phyloP scores from a whole-genome alignment of 2,113 vertebrate species.

The Zapornia atra region DNA sequence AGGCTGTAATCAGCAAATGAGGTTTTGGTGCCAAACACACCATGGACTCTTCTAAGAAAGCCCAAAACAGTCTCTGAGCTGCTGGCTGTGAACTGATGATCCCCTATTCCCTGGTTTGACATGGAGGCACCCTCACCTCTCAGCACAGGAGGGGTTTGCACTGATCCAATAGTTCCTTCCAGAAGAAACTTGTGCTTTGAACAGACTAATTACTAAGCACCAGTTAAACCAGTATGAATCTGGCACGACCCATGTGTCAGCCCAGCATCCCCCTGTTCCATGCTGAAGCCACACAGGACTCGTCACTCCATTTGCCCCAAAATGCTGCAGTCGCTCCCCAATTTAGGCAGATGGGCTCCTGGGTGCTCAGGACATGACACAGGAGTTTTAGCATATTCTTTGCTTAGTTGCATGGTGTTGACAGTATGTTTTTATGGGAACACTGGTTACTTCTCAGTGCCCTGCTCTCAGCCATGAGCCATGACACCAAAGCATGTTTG shows the following conservation, averaged over 20 bases:
- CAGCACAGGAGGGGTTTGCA: not conserved
- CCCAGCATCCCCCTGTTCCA: not conserved
- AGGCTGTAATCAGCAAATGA: not conserved
- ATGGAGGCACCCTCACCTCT: not conserved
- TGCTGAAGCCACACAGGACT: accelerated
- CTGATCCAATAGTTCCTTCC: not conserved
- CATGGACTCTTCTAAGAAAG: not conserved
- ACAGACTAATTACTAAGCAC: not conserved
- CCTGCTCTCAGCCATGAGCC: not conserved
- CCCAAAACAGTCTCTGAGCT: not conserved
- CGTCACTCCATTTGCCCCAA: accelerated
- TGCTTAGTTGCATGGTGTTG: not conserved
- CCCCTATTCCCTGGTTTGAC: not conserved
- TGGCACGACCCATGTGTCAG: not conserved
- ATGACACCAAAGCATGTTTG: accelerated
- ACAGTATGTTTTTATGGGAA: not conserved
- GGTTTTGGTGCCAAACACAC: not conserved
- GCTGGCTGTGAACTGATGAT: not conserved
- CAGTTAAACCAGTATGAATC: not conserved
- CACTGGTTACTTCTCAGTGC: not conserved
- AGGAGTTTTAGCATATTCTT: not conserved
- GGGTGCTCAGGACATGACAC: accelerated
- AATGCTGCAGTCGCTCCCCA: not conserved
- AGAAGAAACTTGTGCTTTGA: not conserved
- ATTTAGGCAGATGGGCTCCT: not conserved